Evolutionary conservation across 2,113 vertebrate genomes (phyloP).

Genomic region (Callipepla squamata): DNA sequence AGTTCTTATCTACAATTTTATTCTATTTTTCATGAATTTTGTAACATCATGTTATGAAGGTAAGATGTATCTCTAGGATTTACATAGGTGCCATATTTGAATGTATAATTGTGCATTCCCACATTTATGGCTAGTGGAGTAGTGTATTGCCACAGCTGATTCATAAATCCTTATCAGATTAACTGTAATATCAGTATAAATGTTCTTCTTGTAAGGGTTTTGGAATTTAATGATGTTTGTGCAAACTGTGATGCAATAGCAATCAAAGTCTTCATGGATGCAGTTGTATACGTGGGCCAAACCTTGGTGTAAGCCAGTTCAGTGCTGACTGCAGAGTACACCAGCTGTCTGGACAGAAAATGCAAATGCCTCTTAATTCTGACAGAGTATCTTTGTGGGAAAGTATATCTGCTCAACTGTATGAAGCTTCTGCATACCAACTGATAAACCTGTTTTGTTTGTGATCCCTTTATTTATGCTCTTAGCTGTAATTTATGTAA

Average conservation of each 20-base stretch:
- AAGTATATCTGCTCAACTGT: neutral
- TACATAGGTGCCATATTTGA: constrained; percentile 24
- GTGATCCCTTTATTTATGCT: neutral
- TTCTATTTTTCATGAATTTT: neutral
- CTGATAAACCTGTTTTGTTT: neutral
- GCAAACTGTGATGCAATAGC: neutral
- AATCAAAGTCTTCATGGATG: neutral
- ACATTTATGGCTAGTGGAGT: neutral
- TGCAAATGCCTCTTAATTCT: constrained; percentile 7
- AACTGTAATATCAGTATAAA: neutral
- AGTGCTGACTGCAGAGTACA: neutral
- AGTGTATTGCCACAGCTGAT: neutral
- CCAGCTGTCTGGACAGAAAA: constrained; percentile 7
- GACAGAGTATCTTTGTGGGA: neutral
- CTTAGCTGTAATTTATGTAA: constrained; percentile 9
- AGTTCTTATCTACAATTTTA: neutral
- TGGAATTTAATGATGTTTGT: neutral
- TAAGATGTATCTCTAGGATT: neutral
- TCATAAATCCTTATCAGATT: neutral
- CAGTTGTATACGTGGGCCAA: neutral
- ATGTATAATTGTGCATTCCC: neutral
- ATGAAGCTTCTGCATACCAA: neutral
- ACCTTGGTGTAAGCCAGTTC: neutral
- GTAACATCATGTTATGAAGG: neutral
- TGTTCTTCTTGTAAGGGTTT: constrained; percentile 19